Evolutionary conservation across 1,140 invertebrate genomes (phyloP), one percentile per base, ranked within the genome.

Genomic region (Coenobita brevimanus): DNA sequence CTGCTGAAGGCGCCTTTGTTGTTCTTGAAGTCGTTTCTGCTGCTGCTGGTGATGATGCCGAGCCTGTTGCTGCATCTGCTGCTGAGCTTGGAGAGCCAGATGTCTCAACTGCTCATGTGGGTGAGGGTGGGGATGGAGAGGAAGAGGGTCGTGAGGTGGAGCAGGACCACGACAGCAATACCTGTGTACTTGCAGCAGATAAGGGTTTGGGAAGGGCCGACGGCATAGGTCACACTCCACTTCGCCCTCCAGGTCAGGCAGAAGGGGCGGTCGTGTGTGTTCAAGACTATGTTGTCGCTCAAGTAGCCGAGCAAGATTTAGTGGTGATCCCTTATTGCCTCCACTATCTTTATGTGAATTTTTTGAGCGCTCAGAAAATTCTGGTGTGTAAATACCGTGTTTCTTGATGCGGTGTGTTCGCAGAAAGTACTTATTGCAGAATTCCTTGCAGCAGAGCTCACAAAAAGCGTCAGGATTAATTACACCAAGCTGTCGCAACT

Each of bases 401-500:
- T 94, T 94, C 90, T 94, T 94, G 92, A 97, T 94, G 91, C 98
- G 97, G 92, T 99, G 98, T 24, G 97, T 98, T 43, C 97, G 94
- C 27, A 99, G 92, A 92, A 98, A 98, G 91, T 98, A 98, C 92
- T 98, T 98, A 92, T 98, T 99, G 92, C 96, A 97, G 92, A 98
- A 97, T 93, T 98, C 97, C 92, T 98, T 98, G 92, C 96, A 97
- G 92, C 98, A 99, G 69, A 98, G 95, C 91, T 98, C 97, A 93
- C 97, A 99, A 92, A 98, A 98, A 17, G 97, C 96, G 91, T 97
- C 97, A 1, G 96, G 95, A 92, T 97, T 97, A 89, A 96, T 95
- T 0, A 97, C 95, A 13, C 96, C 96, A 41, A 97, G 93, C 84
- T 95, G 94, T 2, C 95, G 94, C 15, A 97, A 92, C 30, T 95